Base-by-base conservation (phyloP, 2,888 invertebrate genomes). In the Euphydryas editha region DNA sequence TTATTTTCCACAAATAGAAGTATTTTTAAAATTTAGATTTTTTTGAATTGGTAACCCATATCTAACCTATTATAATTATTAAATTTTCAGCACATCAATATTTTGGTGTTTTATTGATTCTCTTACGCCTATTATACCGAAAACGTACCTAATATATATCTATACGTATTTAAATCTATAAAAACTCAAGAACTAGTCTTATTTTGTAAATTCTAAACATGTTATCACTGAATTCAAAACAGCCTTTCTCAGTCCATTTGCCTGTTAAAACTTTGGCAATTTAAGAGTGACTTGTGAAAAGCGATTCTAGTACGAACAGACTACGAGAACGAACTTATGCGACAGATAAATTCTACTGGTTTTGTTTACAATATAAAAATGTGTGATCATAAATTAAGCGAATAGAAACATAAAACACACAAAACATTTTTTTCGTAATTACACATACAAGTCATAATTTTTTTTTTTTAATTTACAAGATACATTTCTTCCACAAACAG, bases 241-340 rank as follows among this genome's bases (percentile, higher is more conserved):
- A 88, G 87, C 88, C 88, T 76, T 83, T 79, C 76, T 87, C 89
- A 88, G 88, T 88, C 87, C 76, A 73, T 76, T 71, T 80, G 83
- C 84, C 81, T 62, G 65, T 68, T 54, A 30, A 71, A 76, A 71
- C 65, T 81, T 81, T 78, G 82, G 78, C 81, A 78, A 79, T 73
- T 75, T 72, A 69, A 62, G 67, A 72, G 65, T 57, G 65, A 69
- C 65, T 69, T 65, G 59, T 59, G 54, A 67, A 64, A 70, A 67
- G 66, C 62, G 20, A 60, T 47, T 36, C 68, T 68, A 68, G 62
- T 57, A 42, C 47, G 30, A 59, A 65, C 30, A 7, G 42, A 56
- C 55, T 56, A 56, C 62, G 6, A 62, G 15, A 49, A 37, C 42
- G 4, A 18, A 54, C 5, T n/a, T 8, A 30, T 13, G 20, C 11